Evolutionary conservation across 2,888 invertebrate species (phyloP).

Genomic region (Trissolcus brochymenae): DNA sequence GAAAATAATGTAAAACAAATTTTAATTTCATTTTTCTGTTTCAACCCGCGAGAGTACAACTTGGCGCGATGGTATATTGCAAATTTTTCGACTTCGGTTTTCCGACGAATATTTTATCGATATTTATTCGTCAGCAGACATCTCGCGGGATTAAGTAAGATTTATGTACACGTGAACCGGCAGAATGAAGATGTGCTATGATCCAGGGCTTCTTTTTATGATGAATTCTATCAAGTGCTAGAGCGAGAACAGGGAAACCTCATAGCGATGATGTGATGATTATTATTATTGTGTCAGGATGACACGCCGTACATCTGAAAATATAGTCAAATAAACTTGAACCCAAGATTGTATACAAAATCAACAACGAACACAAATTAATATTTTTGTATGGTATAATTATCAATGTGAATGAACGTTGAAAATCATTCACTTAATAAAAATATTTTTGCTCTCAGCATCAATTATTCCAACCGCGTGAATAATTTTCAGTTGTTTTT

Average conservation of each 20-base stretch:
- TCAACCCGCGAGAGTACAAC: not conserved
- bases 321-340: slow-evolving; percentile 4
- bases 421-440: too few species aligned
- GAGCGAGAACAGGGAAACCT: slow-evolving; percentile 48
- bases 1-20: too few species aligned
- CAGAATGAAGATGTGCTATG: slow-evolving; percentile 35
- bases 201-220: slow-evolving; percentile 31
- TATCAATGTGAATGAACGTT: not conserved
- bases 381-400: not conserved
- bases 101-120: not conserved
- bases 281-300: slow-evolving; percentile 14
- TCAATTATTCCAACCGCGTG: too few species aligned
- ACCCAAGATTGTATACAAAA: not conserved
- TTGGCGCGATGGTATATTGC: not conserved
- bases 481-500: too few species aligned
- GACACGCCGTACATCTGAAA: not conserved
- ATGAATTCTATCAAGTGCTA: slow-evolving; percentile 41
- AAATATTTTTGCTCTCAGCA: too few species aligned
- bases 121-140: not conserved
- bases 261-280: slow-evolving; percentile 26
- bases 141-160: not conserved
- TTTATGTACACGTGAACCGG: slow-evolving; percentile 7
- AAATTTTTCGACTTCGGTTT: not conserved
- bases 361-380: not conserved
- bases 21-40: too few species aligned